These are phyloP conservation scores for Pocillopora meandrina DNA, from an alignment of 92 coral and sea anemone genomes.

Conservation along the genomic window DNA sequence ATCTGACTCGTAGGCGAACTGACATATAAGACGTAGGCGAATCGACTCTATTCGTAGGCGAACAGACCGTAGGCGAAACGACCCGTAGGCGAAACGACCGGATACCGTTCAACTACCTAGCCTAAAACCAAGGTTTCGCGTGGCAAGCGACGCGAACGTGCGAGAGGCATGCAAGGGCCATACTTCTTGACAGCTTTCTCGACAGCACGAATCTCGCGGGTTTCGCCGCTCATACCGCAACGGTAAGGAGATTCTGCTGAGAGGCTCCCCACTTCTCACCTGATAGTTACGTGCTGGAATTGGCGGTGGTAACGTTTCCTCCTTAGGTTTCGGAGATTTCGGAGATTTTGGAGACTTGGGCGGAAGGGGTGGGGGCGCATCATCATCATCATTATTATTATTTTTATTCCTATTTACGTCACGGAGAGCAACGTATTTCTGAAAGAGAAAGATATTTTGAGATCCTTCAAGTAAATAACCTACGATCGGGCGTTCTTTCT, in stretches of 20 bases:
- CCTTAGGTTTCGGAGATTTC: constrained; percentile 15
- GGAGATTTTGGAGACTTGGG: constrained; percentile 29
- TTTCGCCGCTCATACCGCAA: not conserved
- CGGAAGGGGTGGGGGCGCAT: constrained; percentile 33
- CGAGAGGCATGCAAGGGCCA: not conserved
- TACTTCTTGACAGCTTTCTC: not conserved
- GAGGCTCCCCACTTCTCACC: not conserved
- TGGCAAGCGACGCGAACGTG: not conserved
- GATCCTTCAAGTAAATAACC: not conserved
- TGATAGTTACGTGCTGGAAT: constrained; percentile 47
- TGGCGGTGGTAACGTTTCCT: constrained; percentile 38
- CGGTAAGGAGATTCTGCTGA: too few relatives aligned
- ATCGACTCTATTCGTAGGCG: too few relatives aligned
- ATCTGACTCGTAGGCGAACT: too few relatives aligned
- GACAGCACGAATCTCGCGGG: not conserved
- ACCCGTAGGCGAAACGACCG: too few relatives aligned
- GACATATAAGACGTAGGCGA: too few relatives aligned
- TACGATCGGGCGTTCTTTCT: not conserved
- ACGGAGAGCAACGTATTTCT: not conserved
- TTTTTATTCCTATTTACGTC: not conserved
- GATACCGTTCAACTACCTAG: too few relatives aligned
- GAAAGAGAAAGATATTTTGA: not conserved
- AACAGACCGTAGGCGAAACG: too few relatives aligned
- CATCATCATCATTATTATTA: not conserved
- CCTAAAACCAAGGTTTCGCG: too few relatives aligned